Conservation (phyloP, 2,797 vertebrate species). For the Gymnodraco acuticeps region DNA sequence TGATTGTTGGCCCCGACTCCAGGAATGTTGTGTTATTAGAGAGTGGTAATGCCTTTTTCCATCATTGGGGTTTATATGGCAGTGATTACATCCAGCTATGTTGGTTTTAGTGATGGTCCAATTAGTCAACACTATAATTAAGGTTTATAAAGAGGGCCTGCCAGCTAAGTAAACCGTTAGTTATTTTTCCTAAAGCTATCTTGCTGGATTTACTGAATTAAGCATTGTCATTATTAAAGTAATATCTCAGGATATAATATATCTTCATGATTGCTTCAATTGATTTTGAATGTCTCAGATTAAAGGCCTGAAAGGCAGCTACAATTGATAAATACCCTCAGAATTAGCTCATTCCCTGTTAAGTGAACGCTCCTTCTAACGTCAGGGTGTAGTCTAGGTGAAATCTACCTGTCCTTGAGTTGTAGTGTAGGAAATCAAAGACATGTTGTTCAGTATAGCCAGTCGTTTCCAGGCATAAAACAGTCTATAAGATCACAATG, state of each 20-base stretch:
- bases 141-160: too few species aligned
- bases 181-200: too few species aligned
- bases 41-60: too few species aligned
- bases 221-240: too few species aligned
- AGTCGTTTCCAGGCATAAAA: slow-evolving; percentile 31
- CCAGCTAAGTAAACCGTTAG: too few species aligned
- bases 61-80: too few species aligned
- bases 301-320: not conserved
- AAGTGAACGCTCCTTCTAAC: not conserved
- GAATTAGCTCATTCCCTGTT: not conserved
- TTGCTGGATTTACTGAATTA: too few species aligned
- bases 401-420: not conserved
- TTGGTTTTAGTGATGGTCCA: too few species aligned
- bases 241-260: not conserved
- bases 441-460: slow-evolving; percentile 16
- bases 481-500: slow-evolving; percentile 68
- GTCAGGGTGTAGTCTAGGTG: not conserved
- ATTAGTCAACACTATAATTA: too few species aligned
- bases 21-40: too few species aligned
- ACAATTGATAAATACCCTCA: not conserved
- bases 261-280: not conserved
- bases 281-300: not conserved
- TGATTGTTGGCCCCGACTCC: not conserved
- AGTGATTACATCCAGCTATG: too few species aligned
- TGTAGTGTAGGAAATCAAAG: not conserved